These are phyloP conservation scores for Euzetes globulus DNA, from an alignment of 2,888 invertebrate species.

Conservation along the genomic window DNA sequence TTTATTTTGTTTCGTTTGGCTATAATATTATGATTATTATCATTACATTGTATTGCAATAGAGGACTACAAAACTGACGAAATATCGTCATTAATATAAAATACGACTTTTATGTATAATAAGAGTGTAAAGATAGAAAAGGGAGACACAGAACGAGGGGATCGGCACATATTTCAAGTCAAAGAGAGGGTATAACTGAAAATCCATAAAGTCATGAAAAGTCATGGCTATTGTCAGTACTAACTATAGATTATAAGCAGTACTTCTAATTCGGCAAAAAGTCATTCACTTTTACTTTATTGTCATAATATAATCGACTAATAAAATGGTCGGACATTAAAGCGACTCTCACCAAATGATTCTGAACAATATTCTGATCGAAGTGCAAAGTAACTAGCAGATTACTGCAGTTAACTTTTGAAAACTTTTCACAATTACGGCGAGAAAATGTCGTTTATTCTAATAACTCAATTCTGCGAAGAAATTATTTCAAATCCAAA, in stretches of 20 bases:
- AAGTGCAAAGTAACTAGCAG: neutral
- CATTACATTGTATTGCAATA: slow-evolving; percentile 9
- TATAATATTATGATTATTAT: slow-evolving; percentile 1
- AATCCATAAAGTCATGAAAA: neutral
- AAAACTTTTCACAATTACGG: no score
- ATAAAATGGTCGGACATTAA: slow-evolving; percentile 12
- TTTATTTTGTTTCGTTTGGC: neutral
- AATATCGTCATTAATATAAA: slow-evolving; percentile 25
- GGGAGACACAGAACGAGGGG: neutral
- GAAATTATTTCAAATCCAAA: no score
- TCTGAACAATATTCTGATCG: neutral
- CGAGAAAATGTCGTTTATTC: no score
- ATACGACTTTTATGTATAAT: slow-evolving; percentile 26
- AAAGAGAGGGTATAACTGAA: neutral
- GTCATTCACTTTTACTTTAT: slow-evolving; percentile 17
- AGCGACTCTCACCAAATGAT: neutral
- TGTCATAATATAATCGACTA: slow-evolving; percentile 19
- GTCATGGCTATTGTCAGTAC: neutral
- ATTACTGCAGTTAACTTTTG: neutral
- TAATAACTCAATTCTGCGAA: neutral
- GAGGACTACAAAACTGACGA: slow-evolving; percentile 15
- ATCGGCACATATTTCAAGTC: no score
- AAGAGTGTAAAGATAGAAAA: neutral
- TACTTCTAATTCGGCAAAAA: neutral
- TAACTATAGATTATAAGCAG: neutral